Percentiles rank a stretch among this genome's conserved stretches.
Conservation (phyloP, 2,113 vertebrate species). For the Porphyrio hochstetteri region DNA sequence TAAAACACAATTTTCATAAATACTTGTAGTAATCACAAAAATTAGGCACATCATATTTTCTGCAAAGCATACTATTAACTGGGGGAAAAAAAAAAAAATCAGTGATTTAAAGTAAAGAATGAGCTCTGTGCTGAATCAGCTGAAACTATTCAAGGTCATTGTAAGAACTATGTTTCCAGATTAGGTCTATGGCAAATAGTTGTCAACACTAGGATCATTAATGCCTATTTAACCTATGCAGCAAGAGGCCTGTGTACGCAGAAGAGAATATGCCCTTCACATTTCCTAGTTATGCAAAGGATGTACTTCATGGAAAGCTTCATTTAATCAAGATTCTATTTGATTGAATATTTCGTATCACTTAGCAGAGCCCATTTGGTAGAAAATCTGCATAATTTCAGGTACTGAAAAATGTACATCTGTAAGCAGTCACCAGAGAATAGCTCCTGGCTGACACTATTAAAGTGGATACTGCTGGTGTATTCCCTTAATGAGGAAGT, state of each 20-base stretch:
- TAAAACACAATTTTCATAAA: constrained; percentile 33
- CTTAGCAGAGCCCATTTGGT: neutral
- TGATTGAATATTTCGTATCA: neutral
- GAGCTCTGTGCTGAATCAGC: neutral
- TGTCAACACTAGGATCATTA: neutral
- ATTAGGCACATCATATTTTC: constrained; percentile 1
- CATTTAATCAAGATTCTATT: neutral
- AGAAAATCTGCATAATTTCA: neutral
- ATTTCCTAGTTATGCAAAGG: neutral
- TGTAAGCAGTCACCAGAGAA: neutral
- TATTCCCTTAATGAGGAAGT: neutral
- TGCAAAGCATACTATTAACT: neutral
- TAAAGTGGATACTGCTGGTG: neutral
- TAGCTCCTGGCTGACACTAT: neutral
- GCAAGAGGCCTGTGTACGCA: neutral
- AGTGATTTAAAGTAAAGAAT: neutral
- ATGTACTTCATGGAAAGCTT: neutral
- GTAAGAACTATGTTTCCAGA: neutral
- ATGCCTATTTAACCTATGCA: neutral
- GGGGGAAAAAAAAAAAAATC: neutral
- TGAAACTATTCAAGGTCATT: neutral
- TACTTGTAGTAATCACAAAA: constrained; percentile 27
- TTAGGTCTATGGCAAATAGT: neutral
- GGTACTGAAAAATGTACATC: neutral
- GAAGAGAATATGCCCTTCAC: neutral